Evolutionary conservation across 2,888 invertebrate species (phyloP), one percentile per base, ranked within the genome.

Genomic region (Cheiracanthium punctorium): DNA sequence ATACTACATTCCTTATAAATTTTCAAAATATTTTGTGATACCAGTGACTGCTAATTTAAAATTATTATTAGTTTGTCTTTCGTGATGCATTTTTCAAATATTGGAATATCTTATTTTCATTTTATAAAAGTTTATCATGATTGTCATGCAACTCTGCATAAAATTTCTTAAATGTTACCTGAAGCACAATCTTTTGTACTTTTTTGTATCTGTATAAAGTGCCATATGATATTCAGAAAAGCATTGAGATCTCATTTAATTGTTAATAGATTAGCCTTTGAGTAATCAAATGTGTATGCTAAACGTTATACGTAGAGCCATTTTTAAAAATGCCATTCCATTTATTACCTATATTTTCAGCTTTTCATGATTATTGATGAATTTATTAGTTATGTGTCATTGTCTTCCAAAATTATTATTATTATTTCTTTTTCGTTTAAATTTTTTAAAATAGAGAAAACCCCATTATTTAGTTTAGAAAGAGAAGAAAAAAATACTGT

Each of bases 301-400:
- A 65, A 37, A 24, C 75, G 65, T 75, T n/a, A 65, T 75, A 69
- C 69, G 33, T 69, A n/a, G 48, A 41, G 65, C 64, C 75, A 33
- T 65, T 75, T 75, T 48, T 65, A 67, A 65, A 52, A 43, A 32
- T 67, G 76, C 43, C 75, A 76, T 76, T 76, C 41, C 14, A 20
- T 71, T n/a, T 41, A 28, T 67, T 28, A 37, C n/a, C n/a, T n/a
- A n/a, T n/a, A n/a, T 52, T 32, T 48, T 73, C 24, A 24, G 24
- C 1, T 12, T 24, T 24, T 17, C 10, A n/a, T n/a, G n/a, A n/a
- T n/a, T n/a, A n/a, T n/a, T n/a, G n/a, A n/a, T n/a, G n/a, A n/a
- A n/a, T n/a, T n/a, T n/a, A n/a, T n/a, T n/a, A n/a, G n/a, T n/a
- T n/a, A n/a, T 4, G 1, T 24, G 24, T 7, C 5, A 24, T 58